Conservation (phyloP, 2,888 invertebrate genomes). For the Aphidius colemani region DNA sequence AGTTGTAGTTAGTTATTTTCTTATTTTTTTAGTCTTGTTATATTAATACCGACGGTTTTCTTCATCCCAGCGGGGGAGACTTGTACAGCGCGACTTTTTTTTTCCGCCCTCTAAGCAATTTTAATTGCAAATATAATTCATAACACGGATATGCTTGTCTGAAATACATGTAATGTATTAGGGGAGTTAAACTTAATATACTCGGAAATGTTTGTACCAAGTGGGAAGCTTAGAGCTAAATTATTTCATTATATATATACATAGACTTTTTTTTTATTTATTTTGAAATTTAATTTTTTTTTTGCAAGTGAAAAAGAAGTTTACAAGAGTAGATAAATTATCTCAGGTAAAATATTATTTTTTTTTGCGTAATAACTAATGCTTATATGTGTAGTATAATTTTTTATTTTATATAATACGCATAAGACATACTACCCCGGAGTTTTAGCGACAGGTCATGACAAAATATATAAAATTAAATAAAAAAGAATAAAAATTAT, state of each 20-base stretch:
- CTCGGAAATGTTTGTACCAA: too few species aligned
- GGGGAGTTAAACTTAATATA: too few species aligned
- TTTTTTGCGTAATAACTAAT: too few species aligned
- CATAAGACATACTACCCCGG: too few species aligned
- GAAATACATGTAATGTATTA: slow-evolving; percentile 11
- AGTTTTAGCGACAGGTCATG: too few species aligned
- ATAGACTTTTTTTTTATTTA: background rate
- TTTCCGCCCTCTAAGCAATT: slow-evolving; percentile 33
- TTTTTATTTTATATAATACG: too few species aligned
- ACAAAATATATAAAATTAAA: too few species aligned
- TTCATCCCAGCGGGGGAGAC: slow-evolving; percentile 1
- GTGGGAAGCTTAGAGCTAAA: background rate
- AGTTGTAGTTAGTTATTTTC: background rate
- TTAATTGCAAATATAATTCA: slow-evolving; percentile 40
- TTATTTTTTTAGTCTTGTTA: slow-evolving; percentile 24
- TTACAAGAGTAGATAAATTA: too few species aligned
- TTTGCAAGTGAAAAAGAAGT: too few species aligned
- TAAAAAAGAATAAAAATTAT: too few species aligned
- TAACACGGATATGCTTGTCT: slow-evolving; percentile 27
- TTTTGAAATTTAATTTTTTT: background rate
- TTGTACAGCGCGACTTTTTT: slow-evolving; percentile 1
- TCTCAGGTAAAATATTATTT: too few species aligned
- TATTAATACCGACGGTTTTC: slow-evolving; percentile 17
- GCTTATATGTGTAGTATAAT: too few species aligned
- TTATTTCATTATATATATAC: slow-evolving; percentile 5